These are phyloP conservation scores for Drosophila neotestacea DNA, from an alignment of 2,888 invertebrate species.

Conservation along the genomic window DNA sequence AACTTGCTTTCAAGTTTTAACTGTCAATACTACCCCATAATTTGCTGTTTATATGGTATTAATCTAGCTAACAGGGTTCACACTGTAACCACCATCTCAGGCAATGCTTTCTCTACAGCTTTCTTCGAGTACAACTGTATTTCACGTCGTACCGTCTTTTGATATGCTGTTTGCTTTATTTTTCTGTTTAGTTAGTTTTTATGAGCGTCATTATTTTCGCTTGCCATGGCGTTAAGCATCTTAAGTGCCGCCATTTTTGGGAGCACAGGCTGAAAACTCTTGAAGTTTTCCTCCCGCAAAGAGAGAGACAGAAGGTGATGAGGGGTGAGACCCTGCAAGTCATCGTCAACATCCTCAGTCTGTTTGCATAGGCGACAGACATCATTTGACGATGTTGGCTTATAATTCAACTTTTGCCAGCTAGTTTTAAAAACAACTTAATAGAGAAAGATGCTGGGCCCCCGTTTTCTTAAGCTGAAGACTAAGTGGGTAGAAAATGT, in stretches of 20 bases:
- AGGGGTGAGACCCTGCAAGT: background rate
- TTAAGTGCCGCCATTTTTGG: conserved; percentile 66
- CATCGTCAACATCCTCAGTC: conserved; percentile 1
- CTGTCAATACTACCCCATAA: background rate
- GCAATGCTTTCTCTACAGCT: background rate
- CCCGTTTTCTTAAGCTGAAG: conserved; percentile 20
- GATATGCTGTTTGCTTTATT: conserved; percentile 57
- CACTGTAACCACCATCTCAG: conserved; percentile 12
- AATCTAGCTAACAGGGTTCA: conserved; percentile 31
- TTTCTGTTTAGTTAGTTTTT: conserved; percentile 80
- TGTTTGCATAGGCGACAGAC: conserved; percentile 71
- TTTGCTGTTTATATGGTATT: background rate
- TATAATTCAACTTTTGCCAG: conserved; percentile 77
- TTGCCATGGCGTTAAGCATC: conserved; percentile 79
- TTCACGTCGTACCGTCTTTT: conserved; percentile 51
- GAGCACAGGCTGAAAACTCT: conserved; percentile 29
- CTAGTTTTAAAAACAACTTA: conserved; percentile 63
- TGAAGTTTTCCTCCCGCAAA: conserved; percentile 3
- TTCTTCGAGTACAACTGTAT: conserved; percentile 44
- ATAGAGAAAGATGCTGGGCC: conserved; percentile 47
- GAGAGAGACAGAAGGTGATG: background rate
- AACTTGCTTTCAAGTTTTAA: too few species aligned
- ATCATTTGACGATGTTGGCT: conserved; percentile 58
- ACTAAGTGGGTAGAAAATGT: conserved; percentile 4
- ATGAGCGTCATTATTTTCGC: conserved; percentile 80